Base-by-base conservation (phyloP, 2,888 invertebrate species). In the Ochropacha duplaris region DNA sequence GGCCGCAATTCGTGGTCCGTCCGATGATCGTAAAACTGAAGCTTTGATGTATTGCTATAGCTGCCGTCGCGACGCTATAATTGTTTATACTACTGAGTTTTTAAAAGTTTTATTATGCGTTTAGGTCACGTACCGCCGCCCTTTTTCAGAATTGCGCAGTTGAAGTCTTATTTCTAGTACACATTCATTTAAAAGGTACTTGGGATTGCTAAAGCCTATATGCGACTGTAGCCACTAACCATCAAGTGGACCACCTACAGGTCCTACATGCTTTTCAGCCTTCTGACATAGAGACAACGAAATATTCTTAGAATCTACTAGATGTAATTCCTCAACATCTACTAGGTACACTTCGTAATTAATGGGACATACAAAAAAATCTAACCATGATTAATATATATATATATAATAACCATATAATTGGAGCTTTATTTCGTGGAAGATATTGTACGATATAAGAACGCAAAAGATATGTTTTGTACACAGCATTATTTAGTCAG, bases 1-100 rank as follows among this genome's bases (percentile, higher is more conserved):
- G 68, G 68, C 61, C 64, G 71, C 72, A 73, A 69, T 75, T 72
- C 72, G 78, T 59, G 83, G 79, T 72, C 64, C 56, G 62, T 56
- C 59, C 64, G 64, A 64, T 69, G 70, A 55, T 81, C 82, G 71
- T 82, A 80, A 82, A 83, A 74, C 61, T 60, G 26, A 54, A 58
- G 71, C 78, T 82, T 83, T 83, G 79, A 84, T 83, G 80, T 78
- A 71, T 63, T 22, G 26, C 39, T 51, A 60, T 24, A 34, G 49
- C n/a, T 49, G 58, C 22, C 49, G 51, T 49, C 12, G 34, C 34
- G 56, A 56, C 59, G 59, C 54, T 52, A 52, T 49, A 61, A 62
- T 69, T 66, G 59, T 69, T 64, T 59, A 64, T 52, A 64, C 22
- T 28, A 31, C 22, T 11, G 19, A 26, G 26, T 52, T n/a, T 49